A percentile compares a stretch with the other conserved stretches of the same genome.
These are phyloP conservation scores for Tragopan temminckii DNA, from an alignment of 2,797 vertebrate genomes.

Conservation along the genomic window DNA sequence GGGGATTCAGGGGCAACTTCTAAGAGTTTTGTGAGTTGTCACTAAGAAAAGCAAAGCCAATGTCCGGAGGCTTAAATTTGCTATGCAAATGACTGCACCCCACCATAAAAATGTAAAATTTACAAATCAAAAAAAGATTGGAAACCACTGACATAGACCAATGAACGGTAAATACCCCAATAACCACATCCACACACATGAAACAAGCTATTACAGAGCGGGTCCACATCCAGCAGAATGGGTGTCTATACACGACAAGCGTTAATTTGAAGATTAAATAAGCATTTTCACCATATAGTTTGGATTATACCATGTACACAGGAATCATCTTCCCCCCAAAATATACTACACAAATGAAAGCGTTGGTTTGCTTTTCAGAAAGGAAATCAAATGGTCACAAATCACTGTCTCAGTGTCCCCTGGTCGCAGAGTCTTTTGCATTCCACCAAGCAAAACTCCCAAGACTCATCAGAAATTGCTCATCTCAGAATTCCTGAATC, in stretches of 20 bases:
- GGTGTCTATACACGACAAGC: neutral
- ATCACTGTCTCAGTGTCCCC: fast-evolving
- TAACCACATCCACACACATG: neutral
- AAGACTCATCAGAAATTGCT: neutral
- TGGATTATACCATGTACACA: neutral
- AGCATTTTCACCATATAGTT: neutral
- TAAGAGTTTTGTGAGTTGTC: neutral
- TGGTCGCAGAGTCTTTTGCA: neutral
- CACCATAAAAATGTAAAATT: neutral
- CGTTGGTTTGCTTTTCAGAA: neutral
- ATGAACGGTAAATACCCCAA: neutral
- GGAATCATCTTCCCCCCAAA: neutral
- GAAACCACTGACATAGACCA: conserved; percentile 11
- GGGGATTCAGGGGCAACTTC: neutral
- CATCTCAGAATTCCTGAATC: neutral
- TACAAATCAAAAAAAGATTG: neutral
- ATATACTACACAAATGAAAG: neutral
- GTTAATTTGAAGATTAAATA: neutral
- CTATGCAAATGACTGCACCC: neutral
- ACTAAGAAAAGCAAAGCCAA: conserved; percentile 3
- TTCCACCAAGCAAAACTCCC: neutral
- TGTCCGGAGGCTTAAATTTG: neutral
- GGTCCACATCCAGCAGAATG: neutral
- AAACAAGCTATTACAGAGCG: neutral
- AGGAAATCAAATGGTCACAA: neutral